These are phyloP conservation scores for Andricus grossulariae DNA, from an alignment of 1,140 invertebrate species.

Conservation along the genomic window DNA sequence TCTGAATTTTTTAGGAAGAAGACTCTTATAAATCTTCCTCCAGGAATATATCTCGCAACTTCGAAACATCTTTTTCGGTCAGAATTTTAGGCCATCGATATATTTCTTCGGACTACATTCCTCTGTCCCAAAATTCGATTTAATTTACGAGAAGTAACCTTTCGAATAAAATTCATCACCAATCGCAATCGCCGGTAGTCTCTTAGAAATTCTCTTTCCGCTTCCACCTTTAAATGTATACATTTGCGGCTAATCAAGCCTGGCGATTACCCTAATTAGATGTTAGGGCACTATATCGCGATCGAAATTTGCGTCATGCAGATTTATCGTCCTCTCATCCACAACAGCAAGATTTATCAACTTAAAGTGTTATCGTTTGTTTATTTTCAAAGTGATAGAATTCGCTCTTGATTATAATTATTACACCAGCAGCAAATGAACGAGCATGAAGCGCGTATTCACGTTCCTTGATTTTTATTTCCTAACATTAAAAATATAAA, in stretches of 20 bases:
- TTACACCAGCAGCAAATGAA: not conserved
- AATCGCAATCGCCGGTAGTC: too few species aligned
- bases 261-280: not conserved
- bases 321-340: not conserved
- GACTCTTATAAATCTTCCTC: not conserved
- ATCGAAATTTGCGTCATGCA: not conserved
- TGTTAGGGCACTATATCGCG: not conserved
- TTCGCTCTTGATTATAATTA: not conserved
- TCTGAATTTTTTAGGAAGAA: not conserved
- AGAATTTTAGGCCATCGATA: constrained; percentile 5
- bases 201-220: not conserved
- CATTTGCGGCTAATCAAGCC: not conserved
- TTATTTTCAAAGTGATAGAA: not conserved
- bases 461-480: too few species aligned
- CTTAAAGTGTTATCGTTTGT: not conserved
- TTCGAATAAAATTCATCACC: not conserved
- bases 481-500: too few species aligned
- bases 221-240: not conserved
- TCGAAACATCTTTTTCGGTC: not conserved
- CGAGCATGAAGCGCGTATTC: too few species aligned
- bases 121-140: not conserved
- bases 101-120: constrained; percentile 9
- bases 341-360: not conserved
- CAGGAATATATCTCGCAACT: not conserved
- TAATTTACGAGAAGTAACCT: not conserved